These are phyloP conservation scores for Leucoraja ocellata DNA, from an alignment of 2,797 vertebrate genomes.

Conservation along the genomic window DNA sequence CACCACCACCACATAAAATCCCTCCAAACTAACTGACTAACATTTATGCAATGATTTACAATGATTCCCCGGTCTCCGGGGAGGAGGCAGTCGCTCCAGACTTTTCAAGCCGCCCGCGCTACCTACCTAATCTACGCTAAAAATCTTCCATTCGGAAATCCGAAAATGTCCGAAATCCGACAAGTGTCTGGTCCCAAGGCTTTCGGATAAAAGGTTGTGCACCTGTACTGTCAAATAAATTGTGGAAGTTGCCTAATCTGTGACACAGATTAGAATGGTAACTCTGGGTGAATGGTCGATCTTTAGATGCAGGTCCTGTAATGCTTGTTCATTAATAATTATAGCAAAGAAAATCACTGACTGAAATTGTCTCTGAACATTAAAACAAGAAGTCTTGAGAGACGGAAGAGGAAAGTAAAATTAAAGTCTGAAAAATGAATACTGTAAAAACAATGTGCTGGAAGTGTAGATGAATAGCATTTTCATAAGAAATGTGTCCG, in stretches of 20 bases:
- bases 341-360: not conserved
- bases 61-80: no score
- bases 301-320: not conserved
- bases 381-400: not conserved
- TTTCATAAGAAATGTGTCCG: not conserved
- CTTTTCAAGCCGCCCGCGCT: no score
- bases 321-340: not conserved
- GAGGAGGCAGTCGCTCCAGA: no score
- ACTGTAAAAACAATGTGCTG: not conserved
- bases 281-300: not conserved
- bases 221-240: not conserved
- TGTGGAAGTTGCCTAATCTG: not conserved
- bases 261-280: not conserved
- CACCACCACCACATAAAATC: no score
- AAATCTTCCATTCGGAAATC: no score
- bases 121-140: no score
- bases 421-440: not conserved
- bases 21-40: no score
- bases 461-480: not conserved
- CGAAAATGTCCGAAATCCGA: no score
- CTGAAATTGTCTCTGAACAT: not conserved
- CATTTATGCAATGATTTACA: no score
- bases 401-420: not conserved
- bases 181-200: no score
- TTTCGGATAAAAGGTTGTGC: no score